Percentiles rank a stretch among this genome's conserved stretches.
Evolutionary conservation across 2,797 vertebrate genomes (phyloP).

Genomic region (Nannoperca obscura): DNA sequence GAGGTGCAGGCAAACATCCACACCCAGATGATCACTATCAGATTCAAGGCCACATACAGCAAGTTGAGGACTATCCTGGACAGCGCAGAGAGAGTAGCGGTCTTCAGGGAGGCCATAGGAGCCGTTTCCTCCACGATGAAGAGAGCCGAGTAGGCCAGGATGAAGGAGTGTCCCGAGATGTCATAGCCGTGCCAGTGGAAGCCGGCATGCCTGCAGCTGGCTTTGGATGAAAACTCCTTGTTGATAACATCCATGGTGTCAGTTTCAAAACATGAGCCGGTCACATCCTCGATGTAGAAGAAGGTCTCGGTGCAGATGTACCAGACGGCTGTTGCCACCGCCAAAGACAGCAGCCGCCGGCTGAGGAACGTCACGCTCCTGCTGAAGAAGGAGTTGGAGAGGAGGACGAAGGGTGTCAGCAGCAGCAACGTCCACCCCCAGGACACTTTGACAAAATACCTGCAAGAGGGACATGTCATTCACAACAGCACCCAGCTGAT

Average conservation of each 20-base stretch:
- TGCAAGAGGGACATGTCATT: slow-evolving; percentile 62
- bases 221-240: slow-evolving; percentile 78
- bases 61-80: slow-evolving; percentile 71
- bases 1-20: slow-evolving; percentile 95
- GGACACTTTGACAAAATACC: slow-evolving; percentile 95
- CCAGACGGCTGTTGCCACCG: slow-evolving; percentile 91
- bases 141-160: slow-evolving; percentile 92
- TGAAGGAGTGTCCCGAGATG: slow-evolving; percentile 96
- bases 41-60: slow-evolving; percentile 89
- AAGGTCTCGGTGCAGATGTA: slow-evolving; percentile 89
- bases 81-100: slow-evolving; percentile 45
- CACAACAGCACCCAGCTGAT: background rate
- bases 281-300: slow-evolving; percentile 88
- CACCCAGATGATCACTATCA: slow-evolving; percentile 89
- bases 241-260: slow-evolving; percentile 21
- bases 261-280: slow-evolving; percentile 86
- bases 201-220: slow-evolving; percentile 84
- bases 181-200: slow-evolving; percentile 92
- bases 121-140: slow-evolving; percentile 93
- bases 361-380: slow-evolving; percentile 74
- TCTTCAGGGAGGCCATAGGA: slow-evolving; percentile 84
- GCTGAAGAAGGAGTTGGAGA: slow-evolving; percentile 85
- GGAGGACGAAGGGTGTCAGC: slow-evolving; percentile 91
- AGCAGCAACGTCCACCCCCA: slow-evolving; percentile 96
- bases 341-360: slow-evolving; percentile 85